These are phyloP conservation scores for Drosophila nebulosa DNA, from an alignment of 1,140 invertebrate genomes.

Conservation along the genomic window DNA sequence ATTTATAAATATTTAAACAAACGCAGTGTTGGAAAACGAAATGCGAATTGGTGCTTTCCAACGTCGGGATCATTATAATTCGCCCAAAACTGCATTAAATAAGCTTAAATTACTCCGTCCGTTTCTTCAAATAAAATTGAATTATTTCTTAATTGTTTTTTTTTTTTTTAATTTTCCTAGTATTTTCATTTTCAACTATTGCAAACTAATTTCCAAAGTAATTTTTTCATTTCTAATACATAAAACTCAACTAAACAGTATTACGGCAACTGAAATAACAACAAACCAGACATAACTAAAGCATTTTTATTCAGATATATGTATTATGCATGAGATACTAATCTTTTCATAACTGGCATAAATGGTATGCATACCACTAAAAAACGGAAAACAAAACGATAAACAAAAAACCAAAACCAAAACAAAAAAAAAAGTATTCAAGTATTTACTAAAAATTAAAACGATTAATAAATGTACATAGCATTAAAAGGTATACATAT, in stretches of 20 bases:
- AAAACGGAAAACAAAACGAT: neutral
- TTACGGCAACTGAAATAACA: neutral
- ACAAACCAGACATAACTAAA: neutral
- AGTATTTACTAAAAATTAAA: conserved; percentile 33
- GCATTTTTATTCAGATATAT: conserved; percentile 12
- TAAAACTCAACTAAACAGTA: conserved; percentile 10
- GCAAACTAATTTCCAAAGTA: neutral
- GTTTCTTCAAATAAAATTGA: conserved; percentile 23
- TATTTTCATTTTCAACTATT: neutral
- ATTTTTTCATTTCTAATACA: neutral
- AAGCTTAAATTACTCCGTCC: conserved; percentile 40
- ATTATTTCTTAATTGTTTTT: conserved; percentile 15
- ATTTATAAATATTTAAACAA: neutral
- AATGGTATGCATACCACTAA: neutral
- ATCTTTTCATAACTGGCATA: conserved; percentile 9
- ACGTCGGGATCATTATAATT: neutral
- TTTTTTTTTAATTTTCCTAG: neutral
- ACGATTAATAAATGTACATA: conserved; percentile 54
- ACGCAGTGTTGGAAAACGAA: neutral
- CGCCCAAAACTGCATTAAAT: conserved; percentile 19
- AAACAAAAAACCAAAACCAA: conserved; percentile 21
- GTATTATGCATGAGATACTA: conserved; percentile 10
- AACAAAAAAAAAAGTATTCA: conserved; percentile 40
- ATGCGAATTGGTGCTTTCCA: too few species aligned
- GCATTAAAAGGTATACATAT: conserved; percentile 33